Evolutionary conservation across 92 coral and sea anemone genomes (phyloP).

Genomic region (Palythoa caribaeorum): DNA sequence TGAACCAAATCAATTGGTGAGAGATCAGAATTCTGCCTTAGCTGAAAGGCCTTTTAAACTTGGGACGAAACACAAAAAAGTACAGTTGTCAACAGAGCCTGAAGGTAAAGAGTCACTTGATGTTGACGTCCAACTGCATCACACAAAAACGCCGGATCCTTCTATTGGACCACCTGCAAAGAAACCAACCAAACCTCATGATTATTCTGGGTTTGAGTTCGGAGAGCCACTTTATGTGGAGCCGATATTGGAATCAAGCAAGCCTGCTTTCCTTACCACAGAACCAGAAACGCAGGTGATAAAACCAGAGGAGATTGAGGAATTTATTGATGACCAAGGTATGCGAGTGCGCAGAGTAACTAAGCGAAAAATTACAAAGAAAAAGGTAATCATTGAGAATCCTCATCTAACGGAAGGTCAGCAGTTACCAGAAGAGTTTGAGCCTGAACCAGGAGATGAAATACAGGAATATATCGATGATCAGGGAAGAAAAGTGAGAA

Average conservation of each 20-base stretch:
- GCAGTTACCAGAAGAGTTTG: constrained; percentile 35
- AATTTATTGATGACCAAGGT: constrained; percentile 69
- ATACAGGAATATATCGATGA: constrained; percentile 55
- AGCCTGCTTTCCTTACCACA: constrained; percentile 48
- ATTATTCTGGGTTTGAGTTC: constrained; percentile 52
- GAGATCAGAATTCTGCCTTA: neutral
- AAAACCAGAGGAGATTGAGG: constrained; percentile 55
- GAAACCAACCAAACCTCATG: constrained; percentile 10
- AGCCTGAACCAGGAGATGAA: constrained; percentile 46
- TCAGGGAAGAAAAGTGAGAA: constrained; percentile 62
- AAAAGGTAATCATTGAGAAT: constrained; percentile 21
- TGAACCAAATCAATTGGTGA: neutral
- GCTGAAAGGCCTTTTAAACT: constrained; percentile 20
- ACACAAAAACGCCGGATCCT: constrained; percentile 46
- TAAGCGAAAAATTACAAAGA: constrained; percentile 50
- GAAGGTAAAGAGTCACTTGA: neutral
- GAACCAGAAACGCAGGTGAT: constrained; percentile 36
- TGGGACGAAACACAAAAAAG: neutral
- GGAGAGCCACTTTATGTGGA: constrained; percentile 65
- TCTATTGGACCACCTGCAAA: constrained; percentile 32
- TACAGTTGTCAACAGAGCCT: neutral
- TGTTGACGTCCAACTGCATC: constrained; percentile 25
- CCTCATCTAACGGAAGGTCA: constrained; percentile 37
- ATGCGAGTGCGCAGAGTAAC: constrained; percentile 62
- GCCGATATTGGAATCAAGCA: constrained; percentile 43